These are phyloP conservation scores for Aporophyla nigra DNA, from an alignment of 2,888 invertebrate species.

Conservation along the genomic window DNA sequence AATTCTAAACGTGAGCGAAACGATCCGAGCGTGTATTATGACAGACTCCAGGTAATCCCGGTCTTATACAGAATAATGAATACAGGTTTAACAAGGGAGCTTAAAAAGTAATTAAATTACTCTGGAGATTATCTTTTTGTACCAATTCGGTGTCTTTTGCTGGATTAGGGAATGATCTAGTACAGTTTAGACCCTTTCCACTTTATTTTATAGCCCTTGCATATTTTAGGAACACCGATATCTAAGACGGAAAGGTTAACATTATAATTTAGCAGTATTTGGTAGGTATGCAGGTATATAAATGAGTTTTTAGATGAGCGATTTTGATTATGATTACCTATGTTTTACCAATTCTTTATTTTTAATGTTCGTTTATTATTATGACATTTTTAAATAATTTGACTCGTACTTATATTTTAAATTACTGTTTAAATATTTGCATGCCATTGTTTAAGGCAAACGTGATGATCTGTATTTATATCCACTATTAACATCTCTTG, in stretches of 20 bases:
- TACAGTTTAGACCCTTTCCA: slow-evolving; percentile 46
- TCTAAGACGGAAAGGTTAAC: slow-evolving; percentile 16
- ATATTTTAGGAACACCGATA: slow-evolving; percentile 33
- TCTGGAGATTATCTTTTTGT: slow-evolving; percentile 60
- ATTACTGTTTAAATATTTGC: too few species aligned
- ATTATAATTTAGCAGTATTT: too few species aligned
- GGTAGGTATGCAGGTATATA: too few species aligned
- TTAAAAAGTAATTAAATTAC: slow-evolving; percentile 67
- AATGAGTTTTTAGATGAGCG: too few species aligned
- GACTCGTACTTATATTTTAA: too few species aligned
- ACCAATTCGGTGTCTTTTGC: slow-evolving; percentile 46
- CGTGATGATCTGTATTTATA: too few species aligned
- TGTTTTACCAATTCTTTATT: too few species aligned
- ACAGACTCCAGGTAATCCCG: slow-evolving; percentile 69
- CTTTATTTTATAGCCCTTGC: slow-evolving; percentile 24
- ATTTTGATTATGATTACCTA: too few species aligned
- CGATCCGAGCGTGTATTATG: slow-evolving; percentile 55
- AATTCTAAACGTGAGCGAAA: slow-evolving; percentile 14
- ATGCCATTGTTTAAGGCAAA: too few species aligned
- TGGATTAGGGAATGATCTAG: slow-evolving; percentile 61
- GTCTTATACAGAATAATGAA: slow-evolving; percentile 72
- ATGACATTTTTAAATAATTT: too few species aligned
- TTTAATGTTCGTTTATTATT: too few species aligned
- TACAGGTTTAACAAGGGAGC: slow-evolving; percentile 68
- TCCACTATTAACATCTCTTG: too few species aligned